Evolutionary conservation across 2,113 vertebrate species (phyloP).

Genomic region (Paramisgurnus dabryanus): DNA sequence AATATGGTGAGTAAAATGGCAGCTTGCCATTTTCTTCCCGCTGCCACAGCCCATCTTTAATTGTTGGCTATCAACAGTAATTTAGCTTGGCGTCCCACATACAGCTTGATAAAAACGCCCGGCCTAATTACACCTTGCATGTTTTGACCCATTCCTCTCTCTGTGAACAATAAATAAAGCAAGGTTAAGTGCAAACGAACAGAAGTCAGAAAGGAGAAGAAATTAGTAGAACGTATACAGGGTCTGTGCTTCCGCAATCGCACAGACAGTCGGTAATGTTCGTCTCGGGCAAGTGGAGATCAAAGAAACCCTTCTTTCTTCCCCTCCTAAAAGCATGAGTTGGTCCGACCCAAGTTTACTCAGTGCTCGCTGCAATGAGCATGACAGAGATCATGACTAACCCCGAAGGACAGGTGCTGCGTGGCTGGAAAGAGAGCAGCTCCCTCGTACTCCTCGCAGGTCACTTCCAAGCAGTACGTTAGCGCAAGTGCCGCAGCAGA

Average conservation of each 20-base stretch:
- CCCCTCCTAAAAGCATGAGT: constrained; percentile 76
- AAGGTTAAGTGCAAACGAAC: constrained; percentile 10
- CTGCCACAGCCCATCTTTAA: constrained; percentile 52
- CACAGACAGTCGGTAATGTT: constrained; percentile 72
- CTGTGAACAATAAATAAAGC: constrained; percentile 51
- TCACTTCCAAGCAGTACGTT: constrained; percentile 91
- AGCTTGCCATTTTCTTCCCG: constrained; percentile 58
- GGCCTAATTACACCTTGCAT: constrained; percentile 55
- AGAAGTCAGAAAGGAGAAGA: constrained; percentile 2
- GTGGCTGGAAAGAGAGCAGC: constrained; percentile 82
- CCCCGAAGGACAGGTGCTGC: constrained; percentile 85
- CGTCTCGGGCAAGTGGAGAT: constrained; percentile 77
- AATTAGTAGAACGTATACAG: constrained; percentile 3
- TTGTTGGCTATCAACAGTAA: constrained; percentile 59
- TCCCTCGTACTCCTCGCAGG: constrained; percentile 88
- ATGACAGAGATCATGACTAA: constrained; percentile 92
- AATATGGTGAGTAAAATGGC: constrained; percentile 70
- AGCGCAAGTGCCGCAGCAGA: constrained; percentile 69
- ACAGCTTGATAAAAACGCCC: constrained; percentile 61
- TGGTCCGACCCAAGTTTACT: constrained; percentile 84
- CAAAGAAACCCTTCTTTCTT: constrained; percentile 75
- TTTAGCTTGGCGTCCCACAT: constrained; percentile 58
- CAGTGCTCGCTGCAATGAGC: constrained; percentile 83
- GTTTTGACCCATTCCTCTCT: constrained; percentile 47
- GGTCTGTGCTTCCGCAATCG: constrained; percentile 66